Evolutionary conservation across 2,113 vertebrate species (phyloP).

Genomic region (Melanerpes aurifrons): DNA sequence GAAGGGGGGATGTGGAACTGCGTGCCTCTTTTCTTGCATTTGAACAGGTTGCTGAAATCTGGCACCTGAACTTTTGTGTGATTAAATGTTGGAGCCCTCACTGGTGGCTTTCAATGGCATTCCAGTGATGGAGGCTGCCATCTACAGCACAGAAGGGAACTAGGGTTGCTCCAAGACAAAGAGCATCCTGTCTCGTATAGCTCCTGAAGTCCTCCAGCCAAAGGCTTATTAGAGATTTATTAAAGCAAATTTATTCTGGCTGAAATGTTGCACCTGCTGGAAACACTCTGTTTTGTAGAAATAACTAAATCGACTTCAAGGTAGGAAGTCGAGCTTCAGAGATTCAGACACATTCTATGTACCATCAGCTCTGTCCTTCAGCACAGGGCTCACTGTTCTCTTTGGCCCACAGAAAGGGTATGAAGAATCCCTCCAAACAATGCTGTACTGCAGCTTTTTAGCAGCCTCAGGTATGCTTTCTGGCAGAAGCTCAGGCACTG

Average conservation of each 20-base stretch:
- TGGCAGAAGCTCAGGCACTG: background rate
- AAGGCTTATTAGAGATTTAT: background rate
- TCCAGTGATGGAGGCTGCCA: background rate
- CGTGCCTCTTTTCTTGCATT: background rate
- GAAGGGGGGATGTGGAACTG: background rate
- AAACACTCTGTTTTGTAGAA: background rate
- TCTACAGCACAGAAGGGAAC: background rate
- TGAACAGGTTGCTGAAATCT: background rate
- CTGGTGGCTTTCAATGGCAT: background rate
- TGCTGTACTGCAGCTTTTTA: background rate
- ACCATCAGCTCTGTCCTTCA: background rate
- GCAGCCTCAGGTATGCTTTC: accelerated
- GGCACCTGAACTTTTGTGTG: background rate
- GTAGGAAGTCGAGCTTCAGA: background rate
- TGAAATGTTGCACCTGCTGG: background rate
- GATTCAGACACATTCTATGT: background rate
- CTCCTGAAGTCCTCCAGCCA: background rate
- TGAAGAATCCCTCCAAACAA: background rate
- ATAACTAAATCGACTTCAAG: background rate
- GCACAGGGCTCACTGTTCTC: background rate
- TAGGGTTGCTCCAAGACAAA: background rate
- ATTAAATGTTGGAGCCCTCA: background rate
- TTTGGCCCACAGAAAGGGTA: background rate
- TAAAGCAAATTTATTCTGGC: background rate
- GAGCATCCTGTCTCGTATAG: background rate